Conservation (phyloP, 2,797 vertebrate species). For the Apogon hyalosoma region DNA sequence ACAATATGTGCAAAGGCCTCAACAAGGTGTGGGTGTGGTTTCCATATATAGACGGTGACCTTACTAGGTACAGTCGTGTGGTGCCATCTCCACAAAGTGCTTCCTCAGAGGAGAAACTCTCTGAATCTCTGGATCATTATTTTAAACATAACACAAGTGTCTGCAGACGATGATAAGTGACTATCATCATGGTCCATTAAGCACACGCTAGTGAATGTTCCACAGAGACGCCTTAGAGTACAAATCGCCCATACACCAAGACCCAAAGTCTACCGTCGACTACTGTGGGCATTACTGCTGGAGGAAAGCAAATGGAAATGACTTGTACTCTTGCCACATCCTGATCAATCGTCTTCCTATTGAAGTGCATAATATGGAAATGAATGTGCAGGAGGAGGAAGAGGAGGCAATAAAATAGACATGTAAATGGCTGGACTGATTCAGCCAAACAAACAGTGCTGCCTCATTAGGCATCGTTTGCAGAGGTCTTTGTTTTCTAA, state of each 20-base stretch:
- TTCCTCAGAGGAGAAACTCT: slow-evolving; percentile 50
- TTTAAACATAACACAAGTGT: slow-evolving; percentile 74
- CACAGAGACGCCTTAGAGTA: slow-evolving; percentile 67
- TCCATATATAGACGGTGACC: too few relatives aligned
- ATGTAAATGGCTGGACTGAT: slow-evolving; percentile 20
- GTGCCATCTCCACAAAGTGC: slow-evolving; percentile 36
- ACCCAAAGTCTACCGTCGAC: slow-evolving; percentile 41
- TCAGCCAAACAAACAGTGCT: slow-evolving; percentile 24
- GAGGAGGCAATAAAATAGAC: slow-evolving; percentile 34
- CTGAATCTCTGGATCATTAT: slow-evolving; percentile 52
- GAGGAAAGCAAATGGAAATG: slow-evolving; percentile 61
- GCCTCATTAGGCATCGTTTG: slow-evolving; percentile 46
- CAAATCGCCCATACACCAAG: slow-evolving; percentile 48
- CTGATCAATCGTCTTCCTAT: slow-evolving; percentile 51
- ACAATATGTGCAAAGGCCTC: too few relatives aligned
- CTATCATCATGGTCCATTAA: slow-evolving; percentile 77
- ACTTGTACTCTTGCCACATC: slow-evolving; percentile 51
- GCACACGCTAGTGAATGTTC: slow-evolving; percentile 66
- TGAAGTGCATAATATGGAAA: slow-evolving; percentile 56
- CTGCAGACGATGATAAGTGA: slow-evolving; percentile 76
- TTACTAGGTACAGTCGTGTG: neutral
- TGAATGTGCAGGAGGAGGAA: slow-evolving; percentile 41
- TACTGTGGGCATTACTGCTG: slow-evolving; percentile 41
- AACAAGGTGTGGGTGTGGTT: too few relatives aligned
- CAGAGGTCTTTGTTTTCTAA: slow-evolving; percentile 29